Base-by-base conservation (phyloP, 2,113 vertebrate species). In the Fregata magnificens region DNA sequence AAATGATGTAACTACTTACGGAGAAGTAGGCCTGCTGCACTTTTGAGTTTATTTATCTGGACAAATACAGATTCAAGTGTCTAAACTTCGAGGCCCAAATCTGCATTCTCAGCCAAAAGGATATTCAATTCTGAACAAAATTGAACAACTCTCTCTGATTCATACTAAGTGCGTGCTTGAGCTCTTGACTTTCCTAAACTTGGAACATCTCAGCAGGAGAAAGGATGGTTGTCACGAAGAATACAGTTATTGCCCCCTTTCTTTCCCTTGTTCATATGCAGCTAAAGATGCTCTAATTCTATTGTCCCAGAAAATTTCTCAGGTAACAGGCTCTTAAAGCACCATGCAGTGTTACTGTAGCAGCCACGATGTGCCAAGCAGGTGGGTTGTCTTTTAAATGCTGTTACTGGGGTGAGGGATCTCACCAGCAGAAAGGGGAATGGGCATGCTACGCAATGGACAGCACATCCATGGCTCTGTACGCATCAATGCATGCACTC, bases 361-460 rank as follows among this genome's bases (percentile, higher is more conserved):
- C 47, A 87, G 73, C 65, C 55, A 45, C 9, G 1, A 32, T 20
- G 45, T 32, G 76, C 36, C 50, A 70, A 13, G 50, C 12, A 45
- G 58, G 19, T 18, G 25, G 7, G 45, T 7, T 53, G 26, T 73
- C 72, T 65, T 88, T 69, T 26, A 50, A 78, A 82, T 32, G 14
- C 42, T 40, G 45, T 42, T n/a, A 40, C 7, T 65, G 53, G 21
- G 42, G 11, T 25, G 34, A 82, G 28, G 10, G 49, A 40, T 77
- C 44, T 63, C 36, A 28, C 31, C 36, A 50, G 38, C 42, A 79
- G 69, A 44, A 88, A 56, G 85, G 34, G 45, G 24, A 90, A 55
- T 6, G 16, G 28, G 9, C 20, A 25, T 29, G 15, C 38, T 61
- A 11, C 0, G 0, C 13, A 13, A 24, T 5, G 9, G 69, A 67